Conservation (phyloP, 1,140 invertebrate species). For the Varroa destructor region DNA sequence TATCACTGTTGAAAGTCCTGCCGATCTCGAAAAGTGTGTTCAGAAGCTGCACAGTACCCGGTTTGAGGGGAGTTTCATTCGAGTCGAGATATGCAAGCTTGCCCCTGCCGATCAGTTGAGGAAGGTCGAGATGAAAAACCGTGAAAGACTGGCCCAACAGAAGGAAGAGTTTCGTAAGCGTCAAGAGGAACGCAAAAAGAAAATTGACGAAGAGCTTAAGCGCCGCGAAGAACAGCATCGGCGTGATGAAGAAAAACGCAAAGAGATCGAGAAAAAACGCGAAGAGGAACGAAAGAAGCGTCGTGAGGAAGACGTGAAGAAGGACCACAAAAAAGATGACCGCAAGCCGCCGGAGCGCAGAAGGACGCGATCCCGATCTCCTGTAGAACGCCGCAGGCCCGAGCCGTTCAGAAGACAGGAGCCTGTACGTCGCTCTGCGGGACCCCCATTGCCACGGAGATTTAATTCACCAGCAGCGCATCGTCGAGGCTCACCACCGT, state of each 20-base stretch:
- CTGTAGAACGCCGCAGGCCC: not conserved
- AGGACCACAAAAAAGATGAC: constrained; percentile 11
- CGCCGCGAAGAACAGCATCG: not conserved
- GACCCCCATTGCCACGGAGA: not conserved
- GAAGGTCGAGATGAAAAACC: constrained; percentile 26
- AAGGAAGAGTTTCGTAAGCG: constrained; percentile 22
- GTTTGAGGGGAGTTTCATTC: constrained; percentile 18
- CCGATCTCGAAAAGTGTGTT: constrained; percentile 10
- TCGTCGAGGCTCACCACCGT: not conserved
- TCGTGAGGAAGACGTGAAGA: not conserved
- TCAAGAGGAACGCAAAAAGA: not conserved
- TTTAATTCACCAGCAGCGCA: no score
- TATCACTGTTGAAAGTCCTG: constrained; percentile 5
- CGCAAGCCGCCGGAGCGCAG: constrained; percentile 19
- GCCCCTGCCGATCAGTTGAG: constrained; percentile 17
- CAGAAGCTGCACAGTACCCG: constrained; percentile 14
- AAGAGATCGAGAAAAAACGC: constrained; percentile 3
- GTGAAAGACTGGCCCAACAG: constrained; percentile 16
- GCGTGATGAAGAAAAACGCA: constrained; percentile 9
- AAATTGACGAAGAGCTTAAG: constrained; percentile 2
- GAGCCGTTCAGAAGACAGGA: not conserved
- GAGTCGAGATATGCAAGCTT: constrained; percentile 14
- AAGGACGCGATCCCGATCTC: constrained; percentile 1
- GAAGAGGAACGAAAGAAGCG: not conserved
- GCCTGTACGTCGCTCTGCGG: not conserved